Base-by-base conservation (phyloP, 2,888 invertebrate genomes). In the Bursaphelenchus okinawaensis region DNA sequence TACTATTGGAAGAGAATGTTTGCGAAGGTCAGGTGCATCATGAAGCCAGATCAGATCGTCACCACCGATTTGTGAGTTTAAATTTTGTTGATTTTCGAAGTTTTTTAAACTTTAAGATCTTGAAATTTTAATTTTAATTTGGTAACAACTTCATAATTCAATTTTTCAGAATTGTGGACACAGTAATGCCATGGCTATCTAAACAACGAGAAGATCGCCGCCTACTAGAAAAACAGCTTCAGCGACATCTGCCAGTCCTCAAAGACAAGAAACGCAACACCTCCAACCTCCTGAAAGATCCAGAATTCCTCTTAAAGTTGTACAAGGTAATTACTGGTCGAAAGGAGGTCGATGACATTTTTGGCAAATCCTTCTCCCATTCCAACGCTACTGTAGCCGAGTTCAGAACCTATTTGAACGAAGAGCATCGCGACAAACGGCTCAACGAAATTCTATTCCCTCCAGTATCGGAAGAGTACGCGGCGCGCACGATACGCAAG, bases 341-440 rank as follows among this genome's bases (percentile, higher is more conserved):
- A 28, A 55, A 31, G 7, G 72, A 72, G 26, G 67, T 75, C 16
- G 70, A 75, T 51, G 63, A 75, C 19, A 66, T 71, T 24, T 71
- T 75, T 51, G 24, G 31, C 24, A 73, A 69, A 56, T 23, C 20
- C 24, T 57, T 57, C n/a, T 60, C 51, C 6, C 50, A 59, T 19
- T 26, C 27, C 52, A 59, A 20, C 19, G 57, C 50, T 28, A 56
- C 29, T n/a, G 69, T 69, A 8, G 57, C 65, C 9, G 67, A 74
- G 20, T 76, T 80, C 29, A 67, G 69, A 8, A 65, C 69, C 4
- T 81, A 74, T 67, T 62, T 80, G 23, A 68, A 76, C n/a, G 66
- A 74, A 28, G 73, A 71, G 61, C 98, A 98, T 85, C 88, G 96
- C 66, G 96, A 98, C 86, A 95, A 96, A 12, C 88, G 96, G 27